Base-by-base conservation (phyloP, 2,113 vertebrate species). In the Anguilla japonica region DNA sequence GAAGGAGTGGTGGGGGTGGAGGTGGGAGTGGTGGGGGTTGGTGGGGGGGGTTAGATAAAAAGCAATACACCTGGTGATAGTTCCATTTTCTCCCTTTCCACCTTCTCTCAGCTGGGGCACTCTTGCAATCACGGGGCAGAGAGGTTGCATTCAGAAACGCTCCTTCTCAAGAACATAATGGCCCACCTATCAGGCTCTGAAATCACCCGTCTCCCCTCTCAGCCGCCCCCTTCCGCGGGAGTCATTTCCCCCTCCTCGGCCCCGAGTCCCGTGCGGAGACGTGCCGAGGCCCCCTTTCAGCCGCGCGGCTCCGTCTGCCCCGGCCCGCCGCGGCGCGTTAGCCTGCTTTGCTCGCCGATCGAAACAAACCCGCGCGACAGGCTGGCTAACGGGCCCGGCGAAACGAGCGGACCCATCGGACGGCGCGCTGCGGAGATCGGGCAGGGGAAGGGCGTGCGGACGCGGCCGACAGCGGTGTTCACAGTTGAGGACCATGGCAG, bases 41-140 rank as follows among this genome's bases (percentile, higher is more conserved):
- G 46, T n/a, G 50, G 71, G 71, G n/a, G n/a, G 71, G 71, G 71
- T 0, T n/a, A 9, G 71, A 40, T 29, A 63, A 78, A 29, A 78
- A 79, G 53, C 22, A 80, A 60, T 79, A 79, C 26, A 53, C 67
- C 63, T 83, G 67, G 60, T 56, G 81, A 83, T 53, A 63, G 39
- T 63, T 80, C 75, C 75, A 41, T 60, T 83, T 79, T 83, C 71
- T 79, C 50, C 71, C 71, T 26, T 83, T 75, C 43, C 41, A 0
- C 82, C 50, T 78, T 34, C 86, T 84, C 86, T 87, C 82, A 84
- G 82, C 71, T 80, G 82, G 86, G 29, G 75, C 53, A 79, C 86
- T 60, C 80, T 84, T 79, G 50, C 86, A 84, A 84, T 87, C 86
- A 87, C 26, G 16, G 39, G 84, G 84, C 41, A 53, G 86, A 80